A percentile compares a stretch with the other conserved stretches of the same genome.
phyloP scores from a whole-genome alignment of 2,888 invertebrate genomes.

The Mythimna albipuncta region DNA sequence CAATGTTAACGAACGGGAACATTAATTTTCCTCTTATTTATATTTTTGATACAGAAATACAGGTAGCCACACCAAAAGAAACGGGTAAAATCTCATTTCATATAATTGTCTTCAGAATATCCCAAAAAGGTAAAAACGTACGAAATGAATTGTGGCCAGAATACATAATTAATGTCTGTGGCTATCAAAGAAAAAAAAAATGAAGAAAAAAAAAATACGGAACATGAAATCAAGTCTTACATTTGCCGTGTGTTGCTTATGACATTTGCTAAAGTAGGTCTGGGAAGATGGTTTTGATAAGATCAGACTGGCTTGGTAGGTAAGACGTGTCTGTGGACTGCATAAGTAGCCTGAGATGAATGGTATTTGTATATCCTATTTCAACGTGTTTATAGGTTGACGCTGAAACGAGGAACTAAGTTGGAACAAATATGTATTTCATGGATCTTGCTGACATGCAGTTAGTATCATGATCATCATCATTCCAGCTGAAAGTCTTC shows the following conservation, averaged over 20 bases:
- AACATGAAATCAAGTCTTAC: conserved; percentile 34
- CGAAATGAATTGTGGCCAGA: conserved; percentile 55
- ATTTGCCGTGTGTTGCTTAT: conserved; percentile 46
- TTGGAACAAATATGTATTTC: too few species aligned
- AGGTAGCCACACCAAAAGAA: conserved; percentile 16
- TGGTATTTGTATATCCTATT: not conserved
- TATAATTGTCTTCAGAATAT: conserved; percentile 37
- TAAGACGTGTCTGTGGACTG: conserved; percentile 9
- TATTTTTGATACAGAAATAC: conserved; percentile 21
- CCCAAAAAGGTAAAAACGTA: conserved; percentile 46
- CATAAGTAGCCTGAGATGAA: conserved; percentile 11
- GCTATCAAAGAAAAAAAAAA: conserved; percentile 50
- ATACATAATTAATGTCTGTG: conserved; percentile 56
- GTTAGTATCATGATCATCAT: too few species aligned
- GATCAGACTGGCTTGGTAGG: conserved; percentile 3
- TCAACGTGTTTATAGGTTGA: not conserved
- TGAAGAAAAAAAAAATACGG: conserved; percentile 5
- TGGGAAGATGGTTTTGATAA: conserved; percentile 40
- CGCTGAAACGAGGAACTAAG: too few species aligned
- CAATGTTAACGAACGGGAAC: conserved; percentile 1
- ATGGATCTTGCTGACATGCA: too few species aligned
- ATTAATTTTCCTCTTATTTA: not conserved
- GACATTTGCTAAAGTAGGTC: conserved; percentile 54
- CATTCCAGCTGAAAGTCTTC: too few species aligned
- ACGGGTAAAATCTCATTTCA: conserved; percentile 24